phyloP scores from a whole-genome alignment of 2,888 invertebrate genomes.

The Oligia latruncula region DNA sequence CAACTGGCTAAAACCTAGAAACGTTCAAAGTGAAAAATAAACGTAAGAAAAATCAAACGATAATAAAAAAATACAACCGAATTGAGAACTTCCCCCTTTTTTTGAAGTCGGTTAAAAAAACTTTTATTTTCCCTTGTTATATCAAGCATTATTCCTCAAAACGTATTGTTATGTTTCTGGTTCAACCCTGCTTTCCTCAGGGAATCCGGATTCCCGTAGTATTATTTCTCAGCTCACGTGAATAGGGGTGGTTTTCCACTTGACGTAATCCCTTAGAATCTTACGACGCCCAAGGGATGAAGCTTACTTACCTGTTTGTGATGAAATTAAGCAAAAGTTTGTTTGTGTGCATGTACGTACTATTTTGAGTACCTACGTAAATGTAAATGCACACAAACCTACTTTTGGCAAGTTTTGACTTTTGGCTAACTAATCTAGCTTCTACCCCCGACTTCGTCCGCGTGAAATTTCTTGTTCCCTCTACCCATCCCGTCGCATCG shows the following conservation, averaged over 20 bases:
- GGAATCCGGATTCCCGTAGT: constrained; percentile 13
- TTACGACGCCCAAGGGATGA: constrained; percentile 29
- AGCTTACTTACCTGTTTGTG: constrained; percentile 35
- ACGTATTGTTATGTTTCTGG: constrained; percentile 4
- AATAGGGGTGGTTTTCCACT: constrained; percentile 41
- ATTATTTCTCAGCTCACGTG: constrained; percentile 37
- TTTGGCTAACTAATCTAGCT: no score
- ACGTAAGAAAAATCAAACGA: no score
- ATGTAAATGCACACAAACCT: no score
- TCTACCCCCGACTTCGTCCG: no score
- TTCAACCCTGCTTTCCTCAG: constrained; percentile 9
- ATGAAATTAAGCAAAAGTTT: constrained; percentile 44
- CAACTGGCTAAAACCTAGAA: background rate
- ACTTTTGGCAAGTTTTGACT: no score
- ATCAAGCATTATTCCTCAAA: background rate
- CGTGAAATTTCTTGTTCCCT: no score
- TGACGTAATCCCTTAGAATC: constrained; percentile 40
- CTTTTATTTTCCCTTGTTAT: background rate
- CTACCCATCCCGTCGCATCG: no score
- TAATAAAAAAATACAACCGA: no score
- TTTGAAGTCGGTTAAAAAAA: no score
- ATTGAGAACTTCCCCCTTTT: no score
- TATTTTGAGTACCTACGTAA: no score
- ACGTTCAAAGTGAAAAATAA: no score
- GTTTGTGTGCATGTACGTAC: background rate